Evolutionary conservation across 2,113 vertebrate genomes (phyloP).

Genomic region (Corvus hawaiiensis): DNA sequence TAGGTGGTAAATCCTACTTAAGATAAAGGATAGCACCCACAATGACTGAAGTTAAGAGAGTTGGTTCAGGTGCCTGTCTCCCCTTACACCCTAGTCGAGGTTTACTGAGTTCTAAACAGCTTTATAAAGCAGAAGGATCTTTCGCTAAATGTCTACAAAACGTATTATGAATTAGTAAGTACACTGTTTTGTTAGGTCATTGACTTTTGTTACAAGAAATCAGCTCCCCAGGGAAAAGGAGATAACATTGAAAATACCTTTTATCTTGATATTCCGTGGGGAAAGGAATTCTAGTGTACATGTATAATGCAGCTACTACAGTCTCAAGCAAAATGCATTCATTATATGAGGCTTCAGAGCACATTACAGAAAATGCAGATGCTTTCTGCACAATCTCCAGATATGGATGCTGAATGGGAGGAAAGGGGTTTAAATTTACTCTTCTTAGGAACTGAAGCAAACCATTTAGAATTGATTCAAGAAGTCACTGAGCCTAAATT

Average conservation of each 20-base stretch:
- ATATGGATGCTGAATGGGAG: not conserved
- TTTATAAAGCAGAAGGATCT: not conserved
- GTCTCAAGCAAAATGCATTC: not conserved
- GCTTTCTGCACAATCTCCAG: not conserved
- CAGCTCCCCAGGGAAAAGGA: not conserved
- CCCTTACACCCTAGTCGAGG: not conserved
- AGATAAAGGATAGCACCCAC: slow-evolving; percentile 18
- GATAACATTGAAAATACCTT: not conserved
- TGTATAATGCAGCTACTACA: not conserved
- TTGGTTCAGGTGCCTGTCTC: slow-evolving; percentile 15
- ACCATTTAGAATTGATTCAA: not conserved
- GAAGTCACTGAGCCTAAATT: not conserved
- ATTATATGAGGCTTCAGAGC: not conserved
- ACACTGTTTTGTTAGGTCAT: not conserved
- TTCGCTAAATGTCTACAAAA: not conserved
- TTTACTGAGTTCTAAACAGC: not conserved
- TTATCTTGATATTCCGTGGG: not conserved
- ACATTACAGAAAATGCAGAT: not conserved
- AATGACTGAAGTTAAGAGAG: not conserved
- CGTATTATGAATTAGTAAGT: not conserved
- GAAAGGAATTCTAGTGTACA: not conserved
- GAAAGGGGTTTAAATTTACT: not conserved
- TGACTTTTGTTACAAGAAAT: not conserved
- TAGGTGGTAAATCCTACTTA: slow-evolving; percentile 20
- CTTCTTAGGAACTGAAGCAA: not conserved